Evolutionary conservation across 2,797 vertebrate genomes (phyloP).

Genomic region (Pantherophis vulpinus): DNA sequence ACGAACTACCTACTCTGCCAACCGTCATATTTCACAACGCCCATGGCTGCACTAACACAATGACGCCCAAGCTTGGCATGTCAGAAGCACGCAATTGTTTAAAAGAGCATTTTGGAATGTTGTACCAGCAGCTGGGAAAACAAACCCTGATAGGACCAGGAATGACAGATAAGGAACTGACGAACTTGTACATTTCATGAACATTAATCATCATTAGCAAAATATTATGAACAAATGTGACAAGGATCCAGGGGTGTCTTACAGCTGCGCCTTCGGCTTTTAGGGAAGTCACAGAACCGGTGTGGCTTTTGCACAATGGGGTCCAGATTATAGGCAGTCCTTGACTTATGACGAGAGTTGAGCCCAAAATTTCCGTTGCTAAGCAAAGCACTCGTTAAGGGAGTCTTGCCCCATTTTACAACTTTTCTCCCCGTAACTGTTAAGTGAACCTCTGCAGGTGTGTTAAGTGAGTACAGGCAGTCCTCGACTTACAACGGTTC

Average conservation of each 20-base stretch:
- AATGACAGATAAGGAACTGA: not conserved
- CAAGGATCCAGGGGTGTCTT: not conserved
- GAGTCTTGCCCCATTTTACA: no score
- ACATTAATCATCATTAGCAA: not conserved
- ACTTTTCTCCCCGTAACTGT: no score
- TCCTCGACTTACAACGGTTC: no score
- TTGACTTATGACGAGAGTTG: no score
- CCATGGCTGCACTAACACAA: not conserved
- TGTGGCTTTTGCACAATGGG: no score
- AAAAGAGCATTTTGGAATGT: not conserved
- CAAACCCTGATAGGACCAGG: not conserved
- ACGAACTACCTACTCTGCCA: not conserved
- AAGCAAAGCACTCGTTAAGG: no score
- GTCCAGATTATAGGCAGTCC: no score
- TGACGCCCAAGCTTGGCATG: not conserved
- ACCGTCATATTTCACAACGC: not conserved
- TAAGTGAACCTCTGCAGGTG: no score
- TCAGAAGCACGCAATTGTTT: not conserved
- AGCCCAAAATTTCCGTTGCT: no score
- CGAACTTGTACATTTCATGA: no score
- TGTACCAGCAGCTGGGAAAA: not conserved
- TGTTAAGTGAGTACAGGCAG: no score
- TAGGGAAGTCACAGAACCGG: not conserved
- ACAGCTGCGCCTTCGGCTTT: no score
- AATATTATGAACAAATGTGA: not conserved